Evolutionary conservation across 2,888 invertebrate genomes (phyloP).

Genomic region (Leptopterna dolabrata): DNA sequence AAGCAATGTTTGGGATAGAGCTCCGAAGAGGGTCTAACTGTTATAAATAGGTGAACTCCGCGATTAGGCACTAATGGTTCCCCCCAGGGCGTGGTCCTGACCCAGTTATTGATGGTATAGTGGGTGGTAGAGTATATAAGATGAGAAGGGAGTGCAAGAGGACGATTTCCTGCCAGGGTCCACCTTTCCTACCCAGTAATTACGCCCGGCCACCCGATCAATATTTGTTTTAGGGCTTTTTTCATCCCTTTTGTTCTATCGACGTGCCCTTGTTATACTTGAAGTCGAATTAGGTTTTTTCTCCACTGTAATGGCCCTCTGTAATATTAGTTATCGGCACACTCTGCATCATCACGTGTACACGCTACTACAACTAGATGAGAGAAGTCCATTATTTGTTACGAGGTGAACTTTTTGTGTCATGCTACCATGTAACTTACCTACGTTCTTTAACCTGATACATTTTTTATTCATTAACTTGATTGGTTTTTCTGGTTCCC

Average conservation of each 20-base stretch:
- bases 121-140: not conserved
- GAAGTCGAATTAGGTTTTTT: not conserved
- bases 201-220: not conserved
- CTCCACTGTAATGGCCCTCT: not conserved
- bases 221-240: conserved; percentile 7
- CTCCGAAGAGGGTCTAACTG: not conserved
- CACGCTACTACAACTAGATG: not conserved
- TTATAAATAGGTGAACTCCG: conserved; percentile 47
- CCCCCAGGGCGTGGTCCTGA: conserved; percentile 34
- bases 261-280: not conserved
- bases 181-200: not conserved
- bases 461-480: no score
- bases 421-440: not conserved
- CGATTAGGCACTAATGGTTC: conserved; percentile 39
- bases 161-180: not conserved
- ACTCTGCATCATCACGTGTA: not conserved
- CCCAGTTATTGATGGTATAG: conserved; percentile 27
- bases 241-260: not conserved
- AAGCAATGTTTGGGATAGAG: not conserved
- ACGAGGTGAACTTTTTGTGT: no score
- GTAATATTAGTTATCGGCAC: not conserved
- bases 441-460: no score
- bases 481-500: no score
- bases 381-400: not conserved
- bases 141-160: not conserved